A percentile compares a stretch with the other conserved stretches of the same genome.
Evolutionary conservation across 30 jellyfish, hydroid and myxozoan species (phyloP).

Genomic region (Pelagia noctiluca): DNA sequence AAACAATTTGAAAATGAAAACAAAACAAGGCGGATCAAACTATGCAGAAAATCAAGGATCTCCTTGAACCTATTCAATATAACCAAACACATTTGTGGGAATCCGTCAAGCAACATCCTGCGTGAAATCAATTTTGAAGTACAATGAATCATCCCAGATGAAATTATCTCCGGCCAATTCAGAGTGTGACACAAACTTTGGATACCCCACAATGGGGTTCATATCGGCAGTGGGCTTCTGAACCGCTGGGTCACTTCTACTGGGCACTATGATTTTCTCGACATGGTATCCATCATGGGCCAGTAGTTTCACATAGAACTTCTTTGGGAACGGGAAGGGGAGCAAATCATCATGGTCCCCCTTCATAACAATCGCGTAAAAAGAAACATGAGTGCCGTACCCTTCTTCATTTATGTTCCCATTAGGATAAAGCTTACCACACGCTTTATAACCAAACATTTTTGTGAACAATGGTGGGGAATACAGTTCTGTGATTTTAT

Average conservation of each 20-base stretch:
- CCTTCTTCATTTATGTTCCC: slow-evolving; percentile 65
- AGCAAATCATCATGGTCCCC: slow-evolving; percentile 74
- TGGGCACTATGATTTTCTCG: slow-evolving; percentile 44
- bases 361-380: slow-evolving; percentile 67
- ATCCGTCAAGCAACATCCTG: too few species aligned
- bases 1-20: too few species aligned
- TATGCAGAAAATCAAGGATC: too few species aligned
- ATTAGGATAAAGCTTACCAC: slow-evolving; percentile 56
- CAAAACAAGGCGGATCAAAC: too few species aligned
- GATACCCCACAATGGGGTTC: background rate
- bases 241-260: background rate
- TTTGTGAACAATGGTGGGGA: slow-evolving; percentile 81
- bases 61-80: too few species aligned
- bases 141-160: slow-evolving; percentile 64
- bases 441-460: slow-evolving; percentile 69
- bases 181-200: slow-evolving; percentile 48
- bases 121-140: slow-evolving; percentile 51
- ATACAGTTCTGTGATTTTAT: slow-evolving; percentile 54
- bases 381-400: slow-evolving; percentile 58
- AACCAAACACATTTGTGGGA: too few species aligned
- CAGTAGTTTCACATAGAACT: slow-evolving; percentile 43
- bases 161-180: slow-evolving; percentile 29
- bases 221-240: background rate
- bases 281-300: slow-evolving; percentile 19
- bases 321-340: slow-evolving; percentile 74